Conservation (phyloP, 2,797 vertebrate species). For the Tadarida brasiliensis region DNA sequence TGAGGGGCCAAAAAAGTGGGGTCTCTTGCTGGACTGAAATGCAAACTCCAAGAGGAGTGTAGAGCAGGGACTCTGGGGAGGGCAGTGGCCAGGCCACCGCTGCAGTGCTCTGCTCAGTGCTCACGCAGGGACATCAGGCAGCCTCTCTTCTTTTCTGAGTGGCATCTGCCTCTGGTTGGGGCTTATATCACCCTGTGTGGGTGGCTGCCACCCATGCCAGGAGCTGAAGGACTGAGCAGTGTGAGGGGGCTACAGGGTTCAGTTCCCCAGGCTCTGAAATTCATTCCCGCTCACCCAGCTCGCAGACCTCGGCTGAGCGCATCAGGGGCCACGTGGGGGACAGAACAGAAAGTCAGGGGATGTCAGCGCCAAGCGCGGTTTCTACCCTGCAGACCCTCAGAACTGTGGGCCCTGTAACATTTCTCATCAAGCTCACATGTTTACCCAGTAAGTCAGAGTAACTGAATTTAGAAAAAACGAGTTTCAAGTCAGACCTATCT, state of each 20-base stretch:
- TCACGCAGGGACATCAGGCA: accelerated
- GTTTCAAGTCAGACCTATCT: neutral
- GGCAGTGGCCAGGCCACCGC: neutral
- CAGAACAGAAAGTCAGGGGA: neutral
- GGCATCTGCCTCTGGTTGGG: neutral
- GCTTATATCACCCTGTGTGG: too few relatives aligned
- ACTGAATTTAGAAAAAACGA: conserved; percentile 8
- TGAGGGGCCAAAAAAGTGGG: neutral
- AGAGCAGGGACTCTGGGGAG: accelerated
- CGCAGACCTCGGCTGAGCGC: neutral
- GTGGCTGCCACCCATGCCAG: neutral
- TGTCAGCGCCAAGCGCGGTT: neutral
- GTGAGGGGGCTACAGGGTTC: too few relatives aligned
- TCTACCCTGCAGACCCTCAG: neutral
- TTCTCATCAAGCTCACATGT: neutral
- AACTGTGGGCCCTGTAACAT: neutral
- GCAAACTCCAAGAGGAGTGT: neutral
- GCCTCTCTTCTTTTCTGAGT: neutral
- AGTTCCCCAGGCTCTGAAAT: neutral
- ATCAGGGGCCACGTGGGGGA: neutral
- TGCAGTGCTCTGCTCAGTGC: neutral
- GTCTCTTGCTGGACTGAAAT: neutral
- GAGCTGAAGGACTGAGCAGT: neutral
- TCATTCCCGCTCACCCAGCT: too few relatives aligned
- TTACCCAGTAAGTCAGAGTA: conserved; percentile 21